Evolutionary conservation across 2,797 vertebrate genomes (phyloP).

Genomic region (Ceyx erithaca): DNA sequence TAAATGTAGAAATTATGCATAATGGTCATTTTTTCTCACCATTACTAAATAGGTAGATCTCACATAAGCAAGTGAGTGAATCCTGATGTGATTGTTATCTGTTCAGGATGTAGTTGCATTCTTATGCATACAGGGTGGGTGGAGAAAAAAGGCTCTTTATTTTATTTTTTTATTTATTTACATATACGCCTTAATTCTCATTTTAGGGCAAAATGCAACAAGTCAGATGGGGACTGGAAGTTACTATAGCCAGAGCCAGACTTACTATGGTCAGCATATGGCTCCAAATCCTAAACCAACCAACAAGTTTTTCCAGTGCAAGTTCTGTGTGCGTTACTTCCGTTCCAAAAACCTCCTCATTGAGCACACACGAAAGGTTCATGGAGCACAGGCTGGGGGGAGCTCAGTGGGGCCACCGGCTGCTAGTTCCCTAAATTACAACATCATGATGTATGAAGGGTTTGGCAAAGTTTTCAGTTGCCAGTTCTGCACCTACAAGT

Average conservation of each 20-base stretch:
- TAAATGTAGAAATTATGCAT: not conserved
- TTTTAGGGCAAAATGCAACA: conserved; percentile 87
- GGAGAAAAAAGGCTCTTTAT: not conserved
- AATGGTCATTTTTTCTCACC: not conserved
- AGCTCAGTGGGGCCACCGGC: conserved; percentile 76
- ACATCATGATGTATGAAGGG: conserved; percentile 88
- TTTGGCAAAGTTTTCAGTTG: conserved; percentile 95
- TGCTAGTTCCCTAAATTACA: conserved; percentile 86
- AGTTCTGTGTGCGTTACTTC: conserved; percentile 98
- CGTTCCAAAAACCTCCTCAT: conserved; percentile 95
- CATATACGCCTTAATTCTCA: conserved; percentile 60
- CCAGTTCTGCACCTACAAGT: conserved; percentile 97
- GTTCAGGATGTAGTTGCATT: not conserved
- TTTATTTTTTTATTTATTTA: conserved; percentile 34
- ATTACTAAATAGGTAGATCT: not conserved
- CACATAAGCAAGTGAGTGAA: not conserved
- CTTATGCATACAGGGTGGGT: not conserved
- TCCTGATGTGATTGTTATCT: not conserved
- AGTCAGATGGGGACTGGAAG: conserved; percentile 82
- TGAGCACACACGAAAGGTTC: conserved; percentile 96
- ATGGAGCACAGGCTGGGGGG: conserved; percentile 84
- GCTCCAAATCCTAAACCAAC: conserved; percentile 83
- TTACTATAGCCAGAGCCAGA: conserved; percentile 85
- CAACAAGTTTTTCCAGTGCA: conserved; percentile 97
- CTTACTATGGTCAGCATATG: conserved; percentile 77